A percentile compares a stretch with the other conserved stretches of the same genome.
phyloP scores from a whole-genome alignment of 1,140 invertebrate genomes.

The Solen grandis region DNA sequence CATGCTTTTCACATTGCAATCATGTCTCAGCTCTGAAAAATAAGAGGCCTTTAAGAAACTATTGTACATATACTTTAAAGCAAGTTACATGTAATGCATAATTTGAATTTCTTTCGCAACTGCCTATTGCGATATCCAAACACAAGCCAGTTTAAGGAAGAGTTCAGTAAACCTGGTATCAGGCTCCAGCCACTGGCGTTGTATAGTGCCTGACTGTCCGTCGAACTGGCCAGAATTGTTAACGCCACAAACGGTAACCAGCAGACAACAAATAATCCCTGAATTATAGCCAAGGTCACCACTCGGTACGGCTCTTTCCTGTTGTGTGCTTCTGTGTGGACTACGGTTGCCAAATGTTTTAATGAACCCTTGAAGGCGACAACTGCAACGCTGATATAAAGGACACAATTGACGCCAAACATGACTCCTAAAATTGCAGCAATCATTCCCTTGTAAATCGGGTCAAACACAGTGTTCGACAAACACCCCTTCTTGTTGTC shows the following conservation, averaged over 20 bases:
- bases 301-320: conserved; percentile 1
- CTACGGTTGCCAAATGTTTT: too few species aligned
- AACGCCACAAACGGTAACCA: conserved; percentile 18
- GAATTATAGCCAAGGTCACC: conserved; percentile 21
- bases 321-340: too few species aligned
- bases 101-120: conserved; percentile 1
- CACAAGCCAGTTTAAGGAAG: conserved; percentile 8
- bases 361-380: background rate
- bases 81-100: background rate
- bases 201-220: background rate
- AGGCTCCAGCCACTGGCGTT: background rate
- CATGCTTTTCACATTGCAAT: too few species aligned
- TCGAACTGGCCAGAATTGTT: background rate
- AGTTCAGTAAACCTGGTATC: conserved; percentile 20
- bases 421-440: background rate
- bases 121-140: conserved; percentile 28
- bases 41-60: too few species aligned
- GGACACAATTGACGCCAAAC: background rate
- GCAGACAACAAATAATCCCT: conserved; percentile 14
- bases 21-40: too few species aligned
- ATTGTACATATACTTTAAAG: too few species aligned
- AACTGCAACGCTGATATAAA: conserved; percentile 14
- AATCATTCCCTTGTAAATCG: conserved; percentile 13
- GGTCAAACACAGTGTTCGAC: background rate
- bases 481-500: conserved; percentile 3